Evolutionary conservation across 2,888 invertebrate species (phyloP).

Genomic region (Chrysolina oricalcia): DNA sequence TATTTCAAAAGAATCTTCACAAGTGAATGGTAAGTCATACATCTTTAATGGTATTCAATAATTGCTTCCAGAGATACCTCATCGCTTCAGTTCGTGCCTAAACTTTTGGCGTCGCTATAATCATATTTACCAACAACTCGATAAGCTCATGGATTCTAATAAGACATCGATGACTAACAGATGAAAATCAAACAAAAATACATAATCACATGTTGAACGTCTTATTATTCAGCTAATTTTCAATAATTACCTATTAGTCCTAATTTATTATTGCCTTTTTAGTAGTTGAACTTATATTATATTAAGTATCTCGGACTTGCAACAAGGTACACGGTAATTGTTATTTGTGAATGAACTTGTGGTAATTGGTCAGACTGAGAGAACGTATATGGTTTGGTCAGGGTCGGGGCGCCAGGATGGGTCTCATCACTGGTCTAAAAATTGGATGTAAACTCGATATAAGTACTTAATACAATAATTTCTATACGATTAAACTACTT

Average conservation of each 20-base stretch:
- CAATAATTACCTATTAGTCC: constrained; percentile 47
- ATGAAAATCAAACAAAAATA: constrained; percentile 40
- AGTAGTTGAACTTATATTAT: constrained; percentile 43
- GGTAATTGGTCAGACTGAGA: constrained; percentile 41
- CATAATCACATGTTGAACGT: constrained; percentile 41
- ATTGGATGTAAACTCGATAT: constrained; percentile 19
- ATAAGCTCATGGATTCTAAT: constrained; percentile 5
- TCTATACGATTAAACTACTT: constrained; percentile 8
- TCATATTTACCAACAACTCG: constrained; percentile 17
- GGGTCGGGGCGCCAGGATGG: constrained; percentile 34
- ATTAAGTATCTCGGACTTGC: constrained; percentile 43
- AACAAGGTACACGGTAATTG: constrained; percentile 45
- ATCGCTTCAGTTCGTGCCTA: not conserved
- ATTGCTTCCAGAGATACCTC: constrained; percentile 3
- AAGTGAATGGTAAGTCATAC: not conserved
- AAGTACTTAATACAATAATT: constrained; percentile 27
- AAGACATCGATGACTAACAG: constrained; percentile 21
- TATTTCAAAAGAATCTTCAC: not conserved
- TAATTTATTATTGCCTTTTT: constrained; percentile 52
- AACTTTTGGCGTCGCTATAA: constrained; percentile 6
- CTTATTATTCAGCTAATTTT: constrained; percentile 50
- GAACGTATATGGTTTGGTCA: constrained; percentile 46
- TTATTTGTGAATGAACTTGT: constrained; percentile 45
- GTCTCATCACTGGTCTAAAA: constrained; percentile 21
- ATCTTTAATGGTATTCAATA: not conserved